phyloP scores from a whole-genome alignment of 2,113 vertebrate species.

The Hippocampus mohnikei region DNA sequence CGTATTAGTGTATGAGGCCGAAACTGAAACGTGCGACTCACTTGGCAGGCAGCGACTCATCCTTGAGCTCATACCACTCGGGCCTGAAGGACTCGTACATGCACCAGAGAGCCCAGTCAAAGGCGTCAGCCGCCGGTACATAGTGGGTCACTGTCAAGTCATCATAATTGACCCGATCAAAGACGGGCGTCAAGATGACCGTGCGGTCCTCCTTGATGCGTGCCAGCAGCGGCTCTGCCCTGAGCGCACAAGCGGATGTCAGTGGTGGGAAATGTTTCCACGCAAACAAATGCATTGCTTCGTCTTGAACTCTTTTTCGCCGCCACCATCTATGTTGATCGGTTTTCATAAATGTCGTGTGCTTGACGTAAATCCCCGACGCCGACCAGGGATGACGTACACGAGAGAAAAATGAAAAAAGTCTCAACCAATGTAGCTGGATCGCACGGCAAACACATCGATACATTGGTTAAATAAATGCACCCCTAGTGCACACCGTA shows the following conservation, averaged over 20 bases:
- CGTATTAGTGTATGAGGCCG: background rate
- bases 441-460: no score
- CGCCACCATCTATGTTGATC: no score
- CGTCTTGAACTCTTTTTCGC: no score
- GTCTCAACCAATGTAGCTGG: no score
- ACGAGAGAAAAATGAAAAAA: no score
- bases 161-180: slow-evolving; percentile 64
- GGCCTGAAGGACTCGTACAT: slow-evolving; percentile 66
- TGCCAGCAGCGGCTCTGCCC: slow-evolving; percentile 72
- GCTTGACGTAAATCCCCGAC: no score
- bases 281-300: no score
- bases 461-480: no score
- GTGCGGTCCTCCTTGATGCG: slow-evolving; percentile 69
- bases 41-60: slow-evolving; percentile 64
- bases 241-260: slow-evolving; percentile 15
- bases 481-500: no score
- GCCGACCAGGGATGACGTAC: no score
- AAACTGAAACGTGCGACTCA: slow-evolving; percentile 33
- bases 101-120: slow-evolving; percentile 73
- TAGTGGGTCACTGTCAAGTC: slow-evolving; percentile 50
- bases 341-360: no score
- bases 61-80: slow-evolving; percentile 64
- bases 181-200: slow-evolving; percentile 67
- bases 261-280: background rate
- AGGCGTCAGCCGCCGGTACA: slow-evolving; percentile 20